These are phyloP conservation scores for Hedya salicella DNA, from an alignment of 2,888 invertebrate genomes.

Conservation along the genomic window DNA sequence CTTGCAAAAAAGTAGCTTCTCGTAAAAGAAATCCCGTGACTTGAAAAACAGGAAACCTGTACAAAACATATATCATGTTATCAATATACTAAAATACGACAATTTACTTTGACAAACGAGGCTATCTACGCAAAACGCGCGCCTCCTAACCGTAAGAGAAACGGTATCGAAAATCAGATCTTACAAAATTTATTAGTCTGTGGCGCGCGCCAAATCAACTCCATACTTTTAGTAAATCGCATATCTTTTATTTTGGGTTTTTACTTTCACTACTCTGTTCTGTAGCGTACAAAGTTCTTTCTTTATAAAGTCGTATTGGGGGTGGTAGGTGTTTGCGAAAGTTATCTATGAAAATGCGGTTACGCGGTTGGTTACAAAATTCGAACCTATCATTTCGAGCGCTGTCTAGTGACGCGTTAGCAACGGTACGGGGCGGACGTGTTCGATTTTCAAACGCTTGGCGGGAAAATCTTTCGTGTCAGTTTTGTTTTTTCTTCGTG, in stretches of 20 bases:
- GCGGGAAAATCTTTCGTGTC: slow-evolving; percentile 60
- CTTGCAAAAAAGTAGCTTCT: too few species aligned
- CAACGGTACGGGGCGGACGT: slow-evolving; percentile 56
- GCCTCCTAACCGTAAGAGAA: slow-evolving; percentile 21
- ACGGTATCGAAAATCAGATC: slow-evolving; percentile 42
- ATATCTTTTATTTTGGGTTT: not conserved
- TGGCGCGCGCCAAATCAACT: slow-evolving; percentile 53
- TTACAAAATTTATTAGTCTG: slow-evolving; percentile 52
- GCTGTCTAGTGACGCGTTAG: slow-evolving; percentile 63
- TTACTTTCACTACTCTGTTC: not conserved
- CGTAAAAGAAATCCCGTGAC: not conserved
- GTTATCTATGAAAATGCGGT: slow-evolving; percentile 52
- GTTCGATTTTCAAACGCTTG: slow-evolving; percentile 49
- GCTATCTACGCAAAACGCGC: slow-evolving; percentile 27
- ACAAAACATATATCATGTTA: slow-evolving; percentile 32
- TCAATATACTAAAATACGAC: slow-evolving; percentile 37
- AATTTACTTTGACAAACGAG: slow-evolving; percentile 42
- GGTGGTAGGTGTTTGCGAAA: slow-evolving; percentile 3
- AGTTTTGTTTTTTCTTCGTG: slow-evolving; percentile 55
- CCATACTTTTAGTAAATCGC: not conserved
- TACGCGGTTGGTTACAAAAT: slow-evolving; percentile 64
- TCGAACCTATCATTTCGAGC: slow-evolving; percentile 63
- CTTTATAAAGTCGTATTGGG: not conserved
- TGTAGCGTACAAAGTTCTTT: not conserved
- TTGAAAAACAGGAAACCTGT: slow-evolving; percentile 5